A percentile compares a stretch with the other conserved stretches of the same genome.
phyloP scores from a whole-genome alignment of 1,140 invertebrate genomes.

The Formica exsecta region DNA sequence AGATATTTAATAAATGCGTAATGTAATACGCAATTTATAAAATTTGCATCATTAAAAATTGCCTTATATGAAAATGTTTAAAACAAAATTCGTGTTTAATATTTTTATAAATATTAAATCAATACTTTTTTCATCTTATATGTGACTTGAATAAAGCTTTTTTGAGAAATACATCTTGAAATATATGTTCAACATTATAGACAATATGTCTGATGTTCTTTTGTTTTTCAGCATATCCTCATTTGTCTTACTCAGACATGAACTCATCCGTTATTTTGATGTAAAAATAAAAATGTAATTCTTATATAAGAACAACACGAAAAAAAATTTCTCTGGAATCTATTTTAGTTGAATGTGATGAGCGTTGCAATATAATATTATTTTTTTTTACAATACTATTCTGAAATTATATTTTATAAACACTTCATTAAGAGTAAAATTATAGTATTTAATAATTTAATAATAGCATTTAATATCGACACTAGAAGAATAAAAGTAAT shows the following conservation, averaged over 20 bases:
- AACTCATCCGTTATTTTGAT: conserved; percentile 40
- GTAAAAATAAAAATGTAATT: conserved; percentile 50
- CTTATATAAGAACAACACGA: conserved; percentile 13
- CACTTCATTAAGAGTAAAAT: not conserved
- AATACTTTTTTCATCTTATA: not conserved
- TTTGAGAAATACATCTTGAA: not conserved
- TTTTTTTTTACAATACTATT: conserved; percentile 11
- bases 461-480: not conserved
- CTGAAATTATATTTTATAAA: conserved; percentile 7
- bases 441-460: not conserved
- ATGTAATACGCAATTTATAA: not conserved
- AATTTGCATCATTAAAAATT: not conserved
- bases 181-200: conserved; percentile 26
- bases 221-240: conserved; percentile 26
- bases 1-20: not conserved
- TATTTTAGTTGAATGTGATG: conserved; percentile 17
- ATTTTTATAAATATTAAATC: not conserved
- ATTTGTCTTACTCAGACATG: conserved; percentile 42
- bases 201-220: not conserved
- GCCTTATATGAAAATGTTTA: not conserved
- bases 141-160: not conserved
- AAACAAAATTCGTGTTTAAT: not conserved
- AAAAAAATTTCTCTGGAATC: conserved; percentile 33
- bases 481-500: not conserved
- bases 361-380: not conserved